Evolutionary conservation across 2,797 vertebrate species (phyloP), one percentile per base, ranked within the genome.

Genomic region (Mormyrops attenuatus): DNA sequence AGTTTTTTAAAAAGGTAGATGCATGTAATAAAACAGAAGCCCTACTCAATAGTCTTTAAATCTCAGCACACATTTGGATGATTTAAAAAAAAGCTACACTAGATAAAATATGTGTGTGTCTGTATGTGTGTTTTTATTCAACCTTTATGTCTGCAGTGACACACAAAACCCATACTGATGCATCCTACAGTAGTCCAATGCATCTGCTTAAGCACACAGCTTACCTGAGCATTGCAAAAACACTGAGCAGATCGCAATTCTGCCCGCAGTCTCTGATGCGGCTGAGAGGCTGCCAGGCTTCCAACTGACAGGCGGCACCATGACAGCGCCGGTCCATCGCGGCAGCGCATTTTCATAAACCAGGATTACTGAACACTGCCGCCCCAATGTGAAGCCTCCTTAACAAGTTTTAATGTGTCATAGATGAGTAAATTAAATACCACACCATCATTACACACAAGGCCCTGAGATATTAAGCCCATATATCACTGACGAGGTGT

Each of bases 331-430:
- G 2, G 30, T 87, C 52, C 52, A 57, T 34, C 15, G 52, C 8
- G 26, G 85, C 85, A 41, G 15, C 15, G 8, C 13, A 38, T 55
- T 87, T 87, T 50, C 50, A 38, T 20, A 57, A 87, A 87, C 30
- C 13, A 38, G 85, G 11, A 6, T 57, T 87, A 87, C 15, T 57
- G 85, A 87, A 55, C 26, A 26, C 50, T 26, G 6, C 49, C n/a
- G 34, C 11, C 52, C 52, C 15, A 87, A 38, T 30, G 34, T 53
- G 34, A 87, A 55, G 85, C 49, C n/a, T 49, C 85, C 50, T 49
- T 87, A 87, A 87, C 52, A 87, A 53, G 52, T 38, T 87, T 57
- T 87, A 87, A 87, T 87, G 85, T 87, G 50, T 87, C 85, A 55
- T 55, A 57, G 26, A 87, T 87, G 85, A 87, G 85, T 87, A 87